Percentiles rank a stretch among this genome's conserved stretches.
phyloP scores from a whole-genome alignment of 2,797 vertebrate genomes.

The Poeciliopsis paucimaculata region DNA sequence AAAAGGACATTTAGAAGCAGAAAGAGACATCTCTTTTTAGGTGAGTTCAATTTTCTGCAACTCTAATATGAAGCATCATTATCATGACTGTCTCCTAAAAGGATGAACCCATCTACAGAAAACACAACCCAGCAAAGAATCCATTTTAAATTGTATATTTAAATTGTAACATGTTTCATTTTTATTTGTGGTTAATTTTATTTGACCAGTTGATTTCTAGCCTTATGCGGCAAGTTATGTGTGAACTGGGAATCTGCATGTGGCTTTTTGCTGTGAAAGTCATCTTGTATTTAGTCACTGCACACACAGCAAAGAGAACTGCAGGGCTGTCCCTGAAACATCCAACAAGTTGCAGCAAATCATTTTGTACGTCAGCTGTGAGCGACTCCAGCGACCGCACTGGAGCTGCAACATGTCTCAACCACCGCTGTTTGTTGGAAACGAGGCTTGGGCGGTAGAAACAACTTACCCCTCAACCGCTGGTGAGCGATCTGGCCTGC shows the following conservation, averaged over 20 bases:
- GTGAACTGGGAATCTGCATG: background rate
- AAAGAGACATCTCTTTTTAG: background rate
- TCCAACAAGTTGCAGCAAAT: constrained; percentile 6
- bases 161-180: background rate
- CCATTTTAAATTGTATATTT: background rate
- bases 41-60: background rate
- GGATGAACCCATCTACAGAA: background rate
- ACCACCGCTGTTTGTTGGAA: background rate
- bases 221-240: background rate
- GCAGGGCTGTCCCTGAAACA: background rate
- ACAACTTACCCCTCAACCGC: constrained; percentile 90
- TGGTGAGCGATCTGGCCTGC: constrained; percentile 91
- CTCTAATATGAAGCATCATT: background rate
- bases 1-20: background rate
- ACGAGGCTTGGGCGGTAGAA: background rate
- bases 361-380: background rate
- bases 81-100: background rate
- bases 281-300: background rate
- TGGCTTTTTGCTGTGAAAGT: background rate
- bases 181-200: background rate
- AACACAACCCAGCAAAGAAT: background rate
- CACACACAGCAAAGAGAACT: background rate
- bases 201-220: background rate
- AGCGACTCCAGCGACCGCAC: background rate
- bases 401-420: background rate